Evolutionary conservation across 2,888 invertebrate species (phyloP).

Genomic region (Piscicola geometra): DNA sequence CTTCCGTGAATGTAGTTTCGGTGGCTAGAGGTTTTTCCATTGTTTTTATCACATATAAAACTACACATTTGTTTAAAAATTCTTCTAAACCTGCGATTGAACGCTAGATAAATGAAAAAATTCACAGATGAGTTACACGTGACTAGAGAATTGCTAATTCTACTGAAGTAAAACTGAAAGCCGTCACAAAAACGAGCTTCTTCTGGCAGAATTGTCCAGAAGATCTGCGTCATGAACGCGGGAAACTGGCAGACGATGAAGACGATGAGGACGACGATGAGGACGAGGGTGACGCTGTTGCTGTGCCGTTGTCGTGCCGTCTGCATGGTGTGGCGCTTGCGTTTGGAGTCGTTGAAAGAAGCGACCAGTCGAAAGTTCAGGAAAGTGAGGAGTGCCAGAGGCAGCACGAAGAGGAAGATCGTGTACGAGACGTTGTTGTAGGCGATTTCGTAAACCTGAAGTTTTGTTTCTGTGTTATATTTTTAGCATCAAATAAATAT

Average conservation of each 20-base stretch:
- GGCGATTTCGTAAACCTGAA: constrained; percentile 33
- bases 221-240: constrained; percentile 43
- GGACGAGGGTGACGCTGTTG: constrained; percentile 44
- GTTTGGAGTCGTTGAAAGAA: constrained; percentile 40
- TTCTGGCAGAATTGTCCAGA: constrained; percentile 42
- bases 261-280: constrained; percentile 43
- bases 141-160: constrained; percentile 43
- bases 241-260: constrained; percentile 44
- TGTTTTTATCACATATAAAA: not conserved
- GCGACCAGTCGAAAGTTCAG: constrained; percentile 43
- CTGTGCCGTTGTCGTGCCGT: constrained; percentile 42
- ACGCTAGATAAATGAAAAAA: constrained; percentile 43
- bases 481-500: too few relatives aligned
- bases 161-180: constrained; percentile 45
- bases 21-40: not conserved
- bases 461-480: too few relatives aligned
- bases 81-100: constrained; percentile 44
- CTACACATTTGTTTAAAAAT: constrained; percentile 23
- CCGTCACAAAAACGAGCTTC: constrained; percentile 41
- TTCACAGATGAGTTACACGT: constrained; percentile 43
- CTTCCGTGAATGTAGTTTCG: too few relatives aligned
- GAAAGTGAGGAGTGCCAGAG: constrained; percentile 41
- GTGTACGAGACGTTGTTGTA: constrained; percentile 36
- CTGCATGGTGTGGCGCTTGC: constrained; percentile 41
- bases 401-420: constrained; percentile 41